Conservation (phyloP, 2,113 vertebrate genomes). For the Lepus americanus region DNA sequence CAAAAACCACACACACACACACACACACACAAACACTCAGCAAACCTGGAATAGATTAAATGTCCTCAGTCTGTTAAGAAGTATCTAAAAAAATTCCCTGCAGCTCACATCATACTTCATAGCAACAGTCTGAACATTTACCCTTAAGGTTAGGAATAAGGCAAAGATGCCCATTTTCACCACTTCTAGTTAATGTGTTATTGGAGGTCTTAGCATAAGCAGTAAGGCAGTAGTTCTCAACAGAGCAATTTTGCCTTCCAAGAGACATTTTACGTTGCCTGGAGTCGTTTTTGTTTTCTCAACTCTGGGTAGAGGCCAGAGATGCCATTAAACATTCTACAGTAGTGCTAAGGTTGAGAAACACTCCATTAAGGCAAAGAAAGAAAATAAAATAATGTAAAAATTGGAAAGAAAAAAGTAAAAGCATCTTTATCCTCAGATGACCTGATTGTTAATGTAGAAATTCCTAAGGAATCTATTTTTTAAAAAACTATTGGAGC, state of each 20-base stretch:
- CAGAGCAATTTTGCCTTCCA: too few species aligned
- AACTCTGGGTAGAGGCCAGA: neutral
- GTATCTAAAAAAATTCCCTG: neutral
- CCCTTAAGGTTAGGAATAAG: neutral
- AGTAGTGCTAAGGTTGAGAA: neutral
- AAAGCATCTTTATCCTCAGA: slow-evolving; percentile 26
- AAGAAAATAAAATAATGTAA: neutral
- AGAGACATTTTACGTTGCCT: neutral
- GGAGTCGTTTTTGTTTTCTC: neutral
- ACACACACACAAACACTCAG: neutral
- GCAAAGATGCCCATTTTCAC: neutral
- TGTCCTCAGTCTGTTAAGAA: neutral
- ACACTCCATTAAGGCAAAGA: neutral
- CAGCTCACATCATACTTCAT: neutral
- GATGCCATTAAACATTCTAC: neutral
- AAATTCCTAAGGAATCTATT: slow-evolving; percentile 1
- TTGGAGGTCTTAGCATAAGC: too few species aligned
- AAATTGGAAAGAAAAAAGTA: neutral
- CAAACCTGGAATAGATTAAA: neutral
- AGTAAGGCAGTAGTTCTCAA: neutral
- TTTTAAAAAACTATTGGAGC: neutral
- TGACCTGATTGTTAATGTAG: neutral
- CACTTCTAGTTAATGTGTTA: neutral
- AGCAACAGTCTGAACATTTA: neutral
- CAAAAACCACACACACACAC: neutral